Base-by-base conservation (phyloP, 2,888 invertebrate genomes). In the Chaetoderma sp. region DNA sequence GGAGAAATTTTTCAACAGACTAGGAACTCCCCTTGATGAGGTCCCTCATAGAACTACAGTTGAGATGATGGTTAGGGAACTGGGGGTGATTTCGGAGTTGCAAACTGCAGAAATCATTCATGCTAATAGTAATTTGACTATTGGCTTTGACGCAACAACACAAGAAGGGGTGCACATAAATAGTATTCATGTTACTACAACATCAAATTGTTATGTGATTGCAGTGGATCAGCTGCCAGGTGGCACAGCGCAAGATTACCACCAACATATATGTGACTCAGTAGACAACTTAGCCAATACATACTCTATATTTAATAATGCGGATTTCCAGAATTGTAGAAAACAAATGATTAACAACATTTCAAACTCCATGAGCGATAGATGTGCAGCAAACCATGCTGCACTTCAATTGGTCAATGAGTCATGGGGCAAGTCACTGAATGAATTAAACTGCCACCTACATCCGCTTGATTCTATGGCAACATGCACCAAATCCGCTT, bases 81-180 rank as follows among this genome's bases (percentile, higher is more conserved):
- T 60, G 50, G 60, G 63, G 6, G 60, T 54, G n/a, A 54, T 67
- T 28, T 39, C 61, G 1, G 56, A 68, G 8, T 45, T 67, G 16
- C 56, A 57, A 21, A 49, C 39, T 10, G 65, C 56, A 13, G 65
- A 68, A 45, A 27, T 36, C 16, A 16, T 50, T 6, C 25, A 27
- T 18, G 33, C 2, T 13, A 54, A 39, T 18, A 54, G 39, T 8
- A 25, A 71, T 27, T 25, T 70, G 16, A 71, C 71, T 6, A 30
- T 71, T 8, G 68, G 63, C 4, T 71, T 71, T 30, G 66, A 71
- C 56, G 65, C 66, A 5, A 71, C 66, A 2, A 70, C 68, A 13
- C 68, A 70, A 60, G 68, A 69, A 18, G 68, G 68, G 16, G 32
- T 58, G 8, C 64, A 71, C 50, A 57, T 71, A 18, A 71, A 71